Conservation (phyloP, 2,113 vertebrate species). For the Rhabdomys dilectus region DNA sequence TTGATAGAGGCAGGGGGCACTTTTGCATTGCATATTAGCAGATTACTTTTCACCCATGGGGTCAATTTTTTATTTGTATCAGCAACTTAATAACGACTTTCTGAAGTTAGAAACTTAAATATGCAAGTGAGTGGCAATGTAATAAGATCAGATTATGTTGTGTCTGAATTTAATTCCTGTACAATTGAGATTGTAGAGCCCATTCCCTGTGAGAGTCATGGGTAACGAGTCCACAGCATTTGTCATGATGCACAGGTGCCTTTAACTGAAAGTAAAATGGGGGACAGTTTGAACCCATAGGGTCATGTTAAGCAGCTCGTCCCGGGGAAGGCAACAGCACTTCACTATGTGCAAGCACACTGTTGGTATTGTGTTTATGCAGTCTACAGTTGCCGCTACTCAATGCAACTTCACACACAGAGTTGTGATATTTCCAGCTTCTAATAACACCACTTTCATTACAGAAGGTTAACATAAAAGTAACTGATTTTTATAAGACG, state of each 20-base stretch:
- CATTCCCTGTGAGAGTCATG: conserved; percentile 1
- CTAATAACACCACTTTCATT: background rate
- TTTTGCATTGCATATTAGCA: conserved; percentile 12
- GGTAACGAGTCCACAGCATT: background rate
- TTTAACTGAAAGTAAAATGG: background rate
- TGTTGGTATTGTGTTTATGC: background rate
- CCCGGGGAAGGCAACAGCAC: background rate
- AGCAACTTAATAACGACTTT: conserved; percentile 41
- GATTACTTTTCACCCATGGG: conserved; percentile 11
- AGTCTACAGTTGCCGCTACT: background rate
- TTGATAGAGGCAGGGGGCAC: background rate
- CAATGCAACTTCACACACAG: background rate
- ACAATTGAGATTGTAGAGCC: conserved; percentile 42
- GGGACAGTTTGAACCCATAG: background rate
- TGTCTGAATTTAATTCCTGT: conserved; percentile 58
- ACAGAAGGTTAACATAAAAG: background rate
- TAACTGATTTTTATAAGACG: background rate
- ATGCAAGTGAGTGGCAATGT: background rate
- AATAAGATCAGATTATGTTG: conserved; percentile 60
- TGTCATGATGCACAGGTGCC: background rate
- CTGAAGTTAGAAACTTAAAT: conserved; percentile 46
- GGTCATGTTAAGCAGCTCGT: background rate
- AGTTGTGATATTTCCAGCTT: background rate
- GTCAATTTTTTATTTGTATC: conserved; percentile 59
- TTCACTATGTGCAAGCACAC: background rate